A percentile compares a stretch with the other conserved stretches of the same genome.
phyloP scores from a whole-genome alignment of 2,888 invertebrate genomes.

The Dicranocentrus wangi region DNA sequence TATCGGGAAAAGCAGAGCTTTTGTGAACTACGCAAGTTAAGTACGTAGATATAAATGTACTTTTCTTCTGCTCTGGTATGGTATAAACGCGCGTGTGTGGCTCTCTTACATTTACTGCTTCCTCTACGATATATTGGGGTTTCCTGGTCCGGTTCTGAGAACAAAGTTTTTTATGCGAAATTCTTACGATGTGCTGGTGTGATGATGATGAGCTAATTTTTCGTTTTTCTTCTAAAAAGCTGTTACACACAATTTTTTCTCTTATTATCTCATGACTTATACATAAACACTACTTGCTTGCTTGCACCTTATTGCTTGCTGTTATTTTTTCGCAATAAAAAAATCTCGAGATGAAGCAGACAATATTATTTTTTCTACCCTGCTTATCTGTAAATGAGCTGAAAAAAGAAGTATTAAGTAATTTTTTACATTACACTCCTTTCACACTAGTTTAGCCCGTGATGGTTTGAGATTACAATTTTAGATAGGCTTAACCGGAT shows the following conservation, averaged over 20 bases:
- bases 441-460: conserved; percentile 53
- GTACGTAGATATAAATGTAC: conserved; percentile 13
- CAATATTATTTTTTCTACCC: conserved; percentile 37
- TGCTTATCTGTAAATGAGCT: conserved; percentile 54
- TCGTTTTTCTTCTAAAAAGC: conserved; percentile 25
- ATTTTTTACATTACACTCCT: conserved; percentile 59
- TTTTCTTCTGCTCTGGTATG: conserved; percentile 15
- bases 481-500: conserved; percentile 64
- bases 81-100: neutral
- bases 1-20: conserved; percentile 13
- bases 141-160: conserved; percentile 59
- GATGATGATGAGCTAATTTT: conserved; percentile 42
- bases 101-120: conserved; percentile 1
- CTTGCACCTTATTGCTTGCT: conserved; percentile 15
- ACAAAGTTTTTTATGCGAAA: conserved; percentile 37
- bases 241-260: conserved; percentile 27
- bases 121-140: conserved; percentile 34
- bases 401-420: conserved; percentile 55
- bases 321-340: conserved; percentile 30
- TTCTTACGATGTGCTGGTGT: conserved; percentile 29
- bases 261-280: conserved; percentile 27
- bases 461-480: conserved; percentile 52
- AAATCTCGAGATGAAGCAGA: conserved; percentile 6
- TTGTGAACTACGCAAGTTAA: conserved; percentile 8
- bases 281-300: conserved; percentile 17